Evolutionary conservation across 2,113 vertebrate genomes (phyloP).

Genomic region (Eonycteris spelaea): DNA sequence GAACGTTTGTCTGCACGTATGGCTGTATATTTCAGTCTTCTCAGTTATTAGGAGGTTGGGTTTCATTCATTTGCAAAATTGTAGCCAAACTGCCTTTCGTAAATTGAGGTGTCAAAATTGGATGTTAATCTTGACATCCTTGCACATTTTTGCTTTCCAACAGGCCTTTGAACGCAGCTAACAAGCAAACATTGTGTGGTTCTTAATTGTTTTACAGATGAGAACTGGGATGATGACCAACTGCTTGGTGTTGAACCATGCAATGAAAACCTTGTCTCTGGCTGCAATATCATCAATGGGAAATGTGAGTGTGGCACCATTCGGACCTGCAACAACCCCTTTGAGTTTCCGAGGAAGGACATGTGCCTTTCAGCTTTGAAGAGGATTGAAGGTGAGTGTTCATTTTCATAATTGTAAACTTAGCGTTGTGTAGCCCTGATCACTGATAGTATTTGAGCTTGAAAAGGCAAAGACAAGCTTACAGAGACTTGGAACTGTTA

Average conservation of each 20-base stretch:
- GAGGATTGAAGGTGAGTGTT: slow-evolving; percentile 91
- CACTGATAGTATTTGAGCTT: background rate
- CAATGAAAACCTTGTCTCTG: slow-evolving; percentile 93
- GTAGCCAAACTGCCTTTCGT: background rate
- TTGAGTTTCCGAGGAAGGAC: slow-evolving; percentile 91
- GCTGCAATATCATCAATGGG: slow-evolving; percentile 94
- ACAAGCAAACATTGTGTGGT: slow-evolving; percentile 62
- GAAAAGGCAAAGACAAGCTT: background rate
- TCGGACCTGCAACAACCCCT: slow-evolving; percentile 92
- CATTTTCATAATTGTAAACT: slow-evolving; percentile 1
- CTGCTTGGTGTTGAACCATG: slow-evolving; percentile 93
- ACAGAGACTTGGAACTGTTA: background rate
- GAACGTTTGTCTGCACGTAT: background rate
- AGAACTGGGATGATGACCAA: slow-evolving; percentile 94
- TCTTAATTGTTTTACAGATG: slow-evolving; percentile 85
- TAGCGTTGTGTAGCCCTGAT: background rate
- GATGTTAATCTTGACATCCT: background rate
- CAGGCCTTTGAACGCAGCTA: slow-evolving; percentile 35
- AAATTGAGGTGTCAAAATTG: background rate
- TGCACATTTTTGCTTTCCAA: background rate
- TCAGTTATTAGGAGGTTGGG: background rate
- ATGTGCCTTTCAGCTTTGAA: slow-evolving; percentile 89
- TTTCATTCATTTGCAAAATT: background rate
- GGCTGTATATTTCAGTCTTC: background rate
- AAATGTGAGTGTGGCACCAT: slow-evolving; percentile 91